Evolutionary conservation across 2,113 vertebrate genomes (phyloP).

Genomic region (Platysternon megacephalum): DNA sequence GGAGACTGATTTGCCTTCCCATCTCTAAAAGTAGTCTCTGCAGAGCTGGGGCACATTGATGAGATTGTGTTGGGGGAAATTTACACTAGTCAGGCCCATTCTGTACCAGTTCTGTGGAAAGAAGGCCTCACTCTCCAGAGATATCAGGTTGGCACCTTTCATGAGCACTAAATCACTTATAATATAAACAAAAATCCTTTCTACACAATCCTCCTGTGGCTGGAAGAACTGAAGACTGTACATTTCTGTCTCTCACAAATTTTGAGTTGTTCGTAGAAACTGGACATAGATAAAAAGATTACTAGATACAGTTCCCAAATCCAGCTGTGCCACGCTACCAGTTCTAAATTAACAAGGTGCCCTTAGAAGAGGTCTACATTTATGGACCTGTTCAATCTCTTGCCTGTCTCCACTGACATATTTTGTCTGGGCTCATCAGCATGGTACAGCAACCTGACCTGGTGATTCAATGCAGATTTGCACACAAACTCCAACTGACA

Average conservation of each 20-base stretch:
- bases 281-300: neutral
- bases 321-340: accelerated
- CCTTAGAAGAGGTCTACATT: neutral
- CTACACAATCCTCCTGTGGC: neutral
- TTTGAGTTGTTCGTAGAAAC: neutral
- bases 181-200: neutral
- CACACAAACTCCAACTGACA: neutral
- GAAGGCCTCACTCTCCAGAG: neutral
- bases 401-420: neutral
- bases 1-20: neutral
- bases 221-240: neutral
- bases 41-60: conserved; percentile 20
- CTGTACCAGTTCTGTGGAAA: neutral
- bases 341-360: neutral
- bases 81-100: neutral
- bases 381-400: neutral
- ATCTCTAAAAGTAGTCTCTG: neutral
- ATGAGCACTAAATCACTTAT: neutral
- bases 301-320: neutral
- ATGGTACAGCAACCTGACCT: neutral
- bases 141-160: neutral
- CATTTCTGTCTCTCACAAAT: neutral
- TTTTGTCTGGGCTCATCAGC: accelerated
- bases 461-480: neutral
- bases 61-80: neutral